A percentile compares a stretch with the other conserved stretches of the same genome.
phyloP scores from a whole-genome alignment of 2,797 vertebrate genomes.

The Poeciliopsis presidionis region DNA sequence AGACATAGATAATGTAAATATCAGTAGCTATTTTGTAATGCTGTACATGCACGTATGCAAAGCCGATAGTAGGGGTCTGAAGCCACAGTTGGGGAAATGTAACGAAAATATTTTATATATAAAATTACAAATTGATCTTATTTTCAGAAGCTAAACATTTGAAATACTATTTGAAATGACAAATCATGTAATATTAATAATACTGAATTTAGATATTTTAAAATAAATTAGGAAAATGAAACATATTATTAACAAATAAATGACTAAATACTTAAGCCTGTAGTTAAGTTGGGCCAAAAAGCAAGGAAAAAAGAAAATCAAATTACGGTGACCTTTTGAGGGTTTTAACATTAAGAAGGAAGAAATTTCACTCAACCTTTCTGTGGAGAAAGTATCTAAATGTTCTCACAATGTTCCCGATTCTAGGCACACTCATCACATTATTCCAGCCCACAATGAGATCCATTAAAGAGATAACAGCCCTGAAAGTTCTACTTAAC shows the following conservation, averaged over 20 bases:
- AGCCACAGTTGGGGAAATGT: background rate
- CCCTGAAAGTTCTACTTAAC: conserved; percentile 17
- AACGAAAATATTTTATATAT: background rate
- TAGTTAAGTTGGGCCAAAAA: background rate
- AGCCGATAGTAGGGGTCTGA: background rate
- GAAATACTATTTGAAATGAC: too few relatives aligned
- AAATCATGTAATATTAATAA: background rate
- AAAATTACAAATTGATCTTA: background rate
- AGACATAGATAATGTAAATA: background rate
- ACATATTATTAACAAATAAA: background rate
- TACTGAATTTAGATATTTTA: too few relatives aligned
- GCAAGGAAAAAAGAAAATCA: background rate
- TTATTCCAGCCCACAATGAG: conserved; percentile 15
- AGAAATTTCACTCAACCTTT: background rate
- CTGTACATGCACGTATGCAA: background rate
- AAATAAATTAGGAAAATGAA: background rate
- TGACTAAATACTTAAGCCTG: background rate
- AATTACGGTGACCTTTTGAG: background rate
- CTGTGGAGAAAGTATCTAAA: conserved; percentile 1
- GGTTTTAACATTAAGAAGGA: conserved; percentile 9
- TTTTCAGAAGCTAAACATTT: background rate
- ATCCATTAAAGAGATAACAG: conserved; percentile 22
- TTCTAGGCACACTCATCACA: conserved; percentile 15
- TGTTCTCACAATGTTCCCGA: conserved; percentile 3
- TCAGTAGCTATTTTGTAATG: background rate